Evolutionary conservation across 2,888 invertebrate species (phyloP).

Genomic region (Carterocephalus palaemon): DNA sequence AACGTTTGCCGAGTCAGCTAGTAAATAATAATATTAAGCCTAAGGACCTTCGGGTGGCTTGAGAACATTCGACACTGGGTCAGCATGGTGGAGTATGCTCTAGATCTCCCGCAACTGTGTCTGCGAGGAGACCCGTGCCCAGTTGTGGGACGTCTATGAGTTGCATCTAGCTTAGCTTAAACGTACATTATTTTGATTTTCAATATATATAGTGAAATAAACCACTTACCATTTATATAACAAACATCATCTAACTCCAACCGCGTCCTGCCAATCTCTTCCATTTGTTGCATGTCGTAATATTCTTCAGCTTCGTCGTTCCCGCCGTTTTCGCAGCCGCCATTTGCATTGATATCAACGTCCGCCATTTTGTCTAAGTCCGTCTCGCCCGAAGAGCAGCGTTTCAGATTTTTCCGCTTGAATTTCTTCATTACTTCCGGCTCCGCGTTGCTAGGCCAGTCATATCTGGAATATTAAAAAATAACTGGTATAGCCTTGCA

Average conservation of each 20-base stretch:
- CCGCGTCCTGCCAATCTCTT: constrained; percentile 81
- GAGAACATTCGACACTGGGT: too few relatives aligned
- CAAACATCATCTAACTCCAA: constrained; percentile 88
- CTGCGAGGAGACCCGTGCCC: too few relatives aligned
- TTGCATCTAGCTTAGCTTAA: too few relatives aligned
- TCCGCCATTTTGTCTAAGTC: constrained; percentile 32
- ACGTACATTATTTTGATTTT: too few relatives aligned
- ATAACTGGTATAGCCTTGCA: too few relatives aligned
- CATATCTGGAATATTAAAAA: constrained; percentile 80
- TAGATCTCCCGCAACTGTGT: too few relatives aligned
- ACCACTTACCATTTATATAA: constrained; percentile 93
- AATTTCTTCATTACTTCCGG: constrained; percentile 63
- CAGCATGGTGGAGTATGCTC: too few relatives aligned
- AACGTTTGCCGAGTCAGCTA: too few relatives aligned
- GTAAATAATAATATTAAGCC: too few relatives aligned
- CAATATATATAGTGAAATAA: too few relatives aligned
- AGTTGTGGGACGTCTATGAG: too few relatives aligned
- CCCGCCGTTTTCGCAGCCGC: constrained; percentile 26
- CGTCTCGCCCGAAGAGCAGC: constrained; percentile 44
- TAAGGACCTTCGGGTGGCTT: too few relatives aligned
- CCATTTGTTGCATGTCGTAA: constrained; percentile 75
- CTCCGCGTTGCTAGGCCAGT: constrained; percentile 83
- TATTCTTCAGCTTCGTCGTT: constrained; percentile 40
- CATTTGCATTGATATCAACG: constrained; percentile 29
- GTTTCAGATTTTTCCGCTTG: constrained; percentile 43